Percentiles rank a stretch among this genome's conserved stretches.
These are phyloP conservation scores for Elachura formosa DNA, from an alignment of 2,113 vertebrate genomes.

Conservation along the genomic window DNA sequence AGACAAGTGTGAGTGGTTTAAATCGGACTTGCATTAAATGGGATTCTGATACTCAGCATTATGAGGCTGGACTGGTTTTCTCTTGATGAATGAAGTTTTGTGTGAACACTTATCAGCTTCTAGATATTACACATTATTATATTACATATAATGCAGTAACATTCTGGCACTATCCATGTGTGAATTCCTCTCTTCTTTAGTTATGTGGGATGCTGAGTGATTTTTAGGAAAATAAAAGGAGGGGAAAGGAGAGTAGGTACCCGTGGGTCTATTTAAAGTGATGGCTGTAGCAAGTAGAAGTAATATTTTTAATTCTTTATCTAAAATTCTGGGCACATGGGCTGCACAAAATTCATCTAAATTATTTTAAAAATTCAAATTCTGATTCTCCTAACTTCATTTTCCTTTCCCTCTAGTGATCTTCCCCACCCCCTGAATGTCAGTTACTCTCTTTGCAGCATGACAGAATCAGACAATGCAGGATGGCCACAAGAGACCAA, in stretches of 20 bases:
- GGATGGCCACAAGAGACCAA: background rate
- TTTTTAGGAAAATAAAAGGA: background rate
- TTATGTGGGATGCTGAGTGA: background rate
- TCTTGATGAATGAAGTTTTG: background rate
- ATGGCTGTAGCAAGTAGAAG: background rate
- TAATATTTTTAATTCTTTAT: background rate
- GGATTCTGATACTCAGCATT: background rate
- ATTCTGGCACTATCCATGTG: background rate
- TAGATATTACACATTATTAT: background rate
- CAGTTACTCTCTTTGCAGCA: background rate
- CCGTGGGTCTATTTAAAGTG: background rate
- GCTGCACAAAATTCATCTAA: background rate
- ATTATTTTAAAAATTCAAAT: too few relatives aligned
- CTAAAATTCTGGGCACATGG: background rate
- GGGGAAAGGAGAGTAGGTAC: accelerated
- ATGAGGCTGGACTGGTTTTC: background rate
- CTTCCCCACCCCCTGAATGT: background rate
- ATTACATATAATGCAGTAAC: background rate
- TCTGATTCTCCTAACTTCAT: background rate
- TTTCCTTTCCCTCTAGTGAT: background rate
- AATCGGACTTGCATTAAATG: background rate
- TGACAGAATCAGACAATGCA: background rate
- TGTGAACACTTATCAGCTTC: background rate
- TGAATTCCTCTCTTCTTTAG: background rate
- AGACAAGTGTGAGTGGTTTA: background rate